Base-by-base conservation (phyloP, 2,113 vertebrate genomes). In the Nothoprocta pentlandii region DNA sequence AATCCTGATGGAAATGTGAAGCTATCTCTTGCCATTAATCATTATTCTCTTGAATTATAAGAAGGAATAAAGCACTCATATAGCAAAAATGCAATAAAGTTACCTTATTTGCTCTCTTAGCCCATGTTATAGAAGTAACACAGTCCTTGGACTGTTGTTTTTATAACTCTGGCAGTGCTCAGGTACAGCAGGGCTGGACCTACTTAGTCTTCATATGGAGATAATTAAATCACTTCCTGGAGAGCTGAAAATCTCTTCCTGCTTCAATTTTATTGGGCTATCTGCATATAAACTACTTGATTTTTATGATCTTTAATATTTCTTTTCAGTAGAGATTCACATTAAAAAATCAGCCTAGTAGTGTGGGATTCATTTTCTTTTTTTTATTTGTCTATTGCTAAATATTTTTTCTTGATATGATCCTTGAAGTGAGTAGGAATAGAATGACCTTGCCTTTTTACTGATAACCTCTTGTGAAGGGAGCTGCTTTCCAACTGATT, bases 341-440 rank as follows among this genome's bases (percentile, higher is more conserved):
- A 47, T 85, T 76, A 91, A 53, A 80, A 91, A 74, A 85, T 41
- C 20, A 63, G 23, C n/a, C 62, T 51, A 77, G 42, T 89, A 87
- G 71, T n/a, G 26, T 39, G 64, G 6, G 20, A 19, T 67, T 70
- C 4, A 20, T 63, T 79, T 75, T 85, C 10, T n/a, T 85, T 85
- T 87, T 47, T 59, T 87, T 70, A 22, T 77, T 75, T 53, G 19
- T 77, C 44, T 67, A n/a, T 66, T 77, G 62, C 20, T 67, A 89
- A 89, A 81, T 53, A 51, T 13, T n/a, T 70, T 61, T 58, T 85
- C 89, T 85, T 78, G 56, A 66, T 79, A 78, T 96, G 62, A 68
- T 78, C 39, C 58, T 76, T 21, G 46, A 64, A n/a, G 42, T 59
- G 91, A 58, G 66, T 87, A 59, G 56, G 78, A 82, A 79, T 32